These are phyloP conservation scores for Xylota sylvarum DNA, from an alignment of 2,888 invertebrate species.

Conservation along the genomic window DNA sequence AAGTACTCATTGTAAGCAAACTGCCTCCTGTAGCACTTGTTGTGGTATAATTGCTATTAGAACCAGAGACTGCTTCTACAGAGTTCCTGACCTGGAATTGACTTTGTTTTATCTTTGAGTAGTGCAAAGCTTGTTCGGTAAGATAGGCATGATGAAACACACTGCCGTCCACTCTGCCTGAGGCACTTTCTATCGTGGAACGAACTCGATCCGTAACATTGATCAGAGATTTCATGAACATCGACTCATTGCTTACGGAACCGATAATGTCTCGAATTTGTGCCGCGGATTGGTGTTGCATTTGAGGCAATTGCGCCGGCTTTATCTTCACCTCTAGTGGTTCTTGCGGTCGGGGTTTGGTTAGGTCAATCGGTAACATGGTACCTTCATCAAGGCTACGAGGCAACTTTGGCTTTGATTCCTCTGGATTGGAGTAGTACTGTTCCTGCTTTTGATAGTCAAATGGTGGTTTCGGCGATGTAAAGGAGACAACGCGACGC, in stretches of 20 bases:
- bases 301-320: slow-evolving; percentile 8
- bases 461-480: slow-evolving; percentile 84
- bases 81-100: slow-evolving; percentile 83
- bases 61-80: slow-evolving; percentile 87
- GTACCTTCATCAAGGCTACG: slow-evolving; percentile 81
- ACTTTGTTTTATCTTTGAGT: slow-evolving; percentile 90
- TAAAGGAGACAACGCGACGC: slow-evolving; percentile 81
- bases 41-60: slow-evolving; percentile 79
- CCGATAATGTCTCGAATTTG: slow-evolving; percentile 84
- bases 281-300: slow-evolving; percentile 76
- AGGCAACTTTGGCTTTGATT: slow-evolving; percentile 81
- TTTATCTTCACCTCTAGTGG: slow-evolving; percentile 18
- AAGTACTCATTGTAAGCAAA: slow-evolving; percentile 30
- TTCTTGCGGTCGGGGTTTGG: slow-evolving; percentile 81
- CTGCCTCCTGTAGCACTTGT: slow-evolving; percentile 68
- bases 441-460: slow-evolving; percentile 85
- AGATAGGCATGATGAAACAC: slow-evolving; percentile 90
- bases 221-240: slow-evolving; percentile 83
- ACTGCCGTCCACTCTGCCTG: slow-evolving; percentile 85
- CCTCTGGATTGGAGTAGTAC: slow-evolving; percentile 84
- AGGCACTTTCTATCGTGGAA: slow-evolving; percentile 78
- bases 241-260: slow-evolving; percentile 81
- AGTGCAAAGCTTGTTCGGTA: slow-evolving; percentile 89
- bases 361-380: slow-evolving; percentile 83
- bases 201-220: slow-evolving; percentile 83